phyloP scores from a whole-genome alignment of 2,113 vertebrate species.

The Brachirus orientalis region DNA sequence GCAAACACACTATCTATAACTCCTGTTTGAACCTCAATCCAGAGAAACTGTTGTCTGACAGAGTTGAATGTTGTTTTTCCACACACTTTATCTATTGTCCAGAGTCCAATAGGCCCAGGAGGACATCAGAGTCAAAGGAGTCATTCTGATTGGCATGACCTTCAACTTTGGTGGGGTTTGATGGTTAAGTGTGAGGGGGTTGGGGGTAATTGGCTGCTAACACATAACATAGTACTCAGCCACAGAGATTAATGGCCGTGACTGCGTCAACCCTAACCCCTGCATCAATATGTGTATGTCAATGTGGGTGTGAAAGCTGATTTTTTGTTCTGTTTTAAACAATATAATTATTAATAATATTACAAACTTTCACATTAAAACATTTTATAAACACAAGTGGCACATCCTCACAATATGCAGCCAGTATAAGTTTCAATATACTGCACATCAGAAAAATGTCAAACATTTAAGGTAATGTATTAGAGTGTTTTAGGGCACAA shows the following conservation, averaged over 20 bases:
- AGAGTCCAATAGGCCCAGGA: conserved; percentile 50
- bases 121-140: conserved; percentile 66
- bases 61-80: conserved; percentile 27
- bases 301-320: no score
- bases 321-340: no score
- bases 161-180: conserved; percentile 70
- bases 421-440: no score
- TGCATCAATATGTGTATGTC: no score
- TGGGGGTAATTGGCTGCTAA: conserved; percentile 74
- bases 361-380: no score
- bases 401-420: no score
- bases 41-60: conserved; percentile 13
- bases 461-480: no score
- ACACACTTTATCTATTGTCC: conserved; percentile 29
- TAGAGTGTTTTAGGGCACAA: no score
- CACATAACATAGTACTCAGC: conserved; percentile 78
- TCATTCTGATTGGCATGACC: conserved; percentile 78
- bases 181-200: conserved; percentile 39
- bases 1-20: conserved; percentile 37
- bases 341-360: no score
- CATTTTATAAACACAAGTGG: no score
- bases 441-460: no score
- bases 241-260: conserved; percentile 85
- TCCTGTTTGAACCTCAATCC: conserved; percentile 49
- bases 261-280: conserved; percentile 69